Base-by-base conservation (phyloP, 2,113 vertebrate genomes). In the Oncorhynchus nerka region DNA sequence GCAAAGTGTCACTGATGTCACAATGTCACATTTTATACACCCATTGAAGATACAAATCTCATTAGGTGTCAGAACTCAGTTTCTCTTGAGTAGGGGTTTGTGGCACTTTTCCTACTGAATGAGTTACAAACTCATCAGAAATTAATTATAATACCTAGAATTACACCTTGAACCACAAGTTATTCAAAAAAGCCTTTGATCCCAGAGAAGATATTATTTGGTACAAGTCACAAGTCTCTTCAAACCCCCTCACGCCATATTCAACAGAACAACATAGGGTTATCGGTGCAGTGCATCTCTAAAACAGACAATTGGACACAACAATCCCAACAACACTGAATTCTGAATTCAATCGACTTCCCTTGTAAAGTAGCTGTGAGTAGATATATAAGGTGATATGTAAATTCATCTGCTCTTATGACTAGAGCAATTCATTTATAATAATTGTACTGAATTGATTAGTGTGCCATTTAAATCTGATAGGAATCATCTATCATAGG, bases 251-350 rank as follows among this genome's bases (percentile, higher is more conserved):
- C 49, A 16, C 26, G 39, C 39, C 39, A 45, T 11, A 45, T 45
- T 45, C 39, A 11, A 3, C 39, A 45, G 39, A 45, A 45, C 68
- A 84, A 95, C 39, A 96, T 89, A 91, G 95, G 94, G 94, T 81
- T 93, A 87, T 90, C 86, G 81, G 77, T 78, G 69, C 70, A 78
- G 69, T 32, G 74, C 48, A 84, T 55, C 51, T 45, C 12, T 80
- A 28, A 80, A 75, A 79, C 79, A 86, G 83, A 84, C 81, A 79
- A 73, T 71, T 79, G 88, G 89, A 90, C 86, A 90, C 87, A 86
- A 88, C 89, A 89, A 83, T 78, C 76, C 79, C 12, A 45, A 85
- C 80, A 81, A 81, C 39, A 8, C 39, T 45, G 39, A 45, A 45
- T 59, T 15, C 64, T 28, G 74, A 81, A 26, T 59, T 45, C 67